phyloP scores from a whole-genome alignment of 2,888 invertebrate genomes.

The Hydriomena furcata region DNA sequence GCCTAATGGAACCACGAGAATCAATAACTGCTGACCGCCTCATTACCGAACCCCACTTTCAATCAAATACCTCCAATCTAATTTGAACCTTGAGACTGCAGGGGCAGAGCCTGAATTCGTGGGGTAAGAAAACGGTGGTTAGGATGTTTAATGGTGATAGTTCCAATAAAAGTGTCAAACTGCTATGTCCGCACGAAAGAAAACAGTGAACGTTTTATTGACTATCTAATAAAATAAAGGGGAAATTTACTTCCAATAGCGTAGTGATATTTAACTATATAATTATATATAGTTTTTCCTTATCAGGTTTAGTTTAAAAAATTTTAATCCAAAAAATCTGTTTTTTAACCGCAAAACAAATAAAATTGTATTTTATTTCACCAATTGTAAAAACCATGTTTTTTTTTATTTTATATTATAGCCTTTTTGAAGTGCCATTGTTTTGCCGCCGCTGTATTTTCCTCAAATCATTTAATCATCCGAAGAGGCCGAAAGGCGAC shows the following conservation, averaged over 20 bases:
- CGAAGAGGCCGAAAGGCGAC: conserved; percentile 55
- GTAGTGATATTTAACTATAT: conserved; percentile 25
- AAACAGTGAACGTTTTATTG: conserved; percentile 66
- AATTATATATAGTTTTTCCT: conserved; percentile 20
- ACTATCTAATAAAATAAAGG: conserved; percentile 65
- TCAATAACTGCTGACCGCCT: conserved; percentile 81
- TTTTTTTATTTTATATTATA: too few species aligned
- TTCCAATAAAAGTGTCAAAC: conserved; percentile 44
- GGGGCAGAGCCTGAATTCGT: conserved; percentile 13
- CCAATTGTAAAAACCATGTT: too few species aligned
- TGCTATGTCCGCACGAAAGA: conserved; percentile 56
- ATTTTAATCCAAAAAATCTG: too few species aligned
- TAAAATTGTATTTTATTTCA: too few species aligned
- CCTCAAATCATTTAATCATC: conserved; percentile 65
- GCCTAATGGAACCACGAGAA: conserved; percentile 58
- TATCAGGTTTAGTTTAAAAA: too few species aligned
- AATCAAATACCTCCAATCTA: conserved; percentile 54
- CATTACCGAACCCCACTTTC: conserved; percentile 73
- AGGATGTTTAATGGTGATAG: conserved; percentile 21
- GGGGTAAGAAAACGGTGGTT: conserved; percentile 11
- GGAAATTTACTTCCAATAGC: conserved; percentile 34
- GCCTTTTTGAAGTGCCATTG: too few species aligned
- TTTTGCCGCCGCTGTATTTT: conserved; percentile 50
- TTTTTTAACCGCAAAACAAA: too few species aligned
- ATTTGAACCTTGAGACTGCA: conserved; percentile 38